These are phyloP conservation scores for Palythoa grandiflora DNA, from an alignment of 92 coral and sea anemone species.

Conservation along the genomic window DNA sequence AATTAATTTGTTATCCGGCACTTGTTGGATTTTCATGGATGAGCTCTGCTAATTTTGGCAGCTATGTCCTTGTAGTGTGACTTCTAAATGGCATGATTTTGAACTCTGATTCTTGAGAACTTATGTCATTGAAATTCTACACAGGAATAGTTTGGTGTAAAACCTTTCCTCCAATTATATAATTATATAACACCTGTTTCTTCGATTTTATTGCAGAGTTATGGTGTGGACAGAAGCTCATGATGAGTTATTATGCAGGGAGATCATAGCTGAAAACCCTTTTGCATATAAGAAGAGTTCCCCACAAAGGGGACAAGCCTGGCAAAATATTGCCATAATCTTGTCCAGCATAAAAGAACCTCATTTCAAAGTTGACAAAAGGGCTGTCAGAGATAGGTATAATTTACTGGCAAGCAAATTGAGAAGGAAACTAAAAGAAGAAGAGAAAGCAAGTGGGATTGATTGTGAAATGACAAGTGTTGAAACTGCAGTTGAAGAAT, in stretches of 20 bases:
- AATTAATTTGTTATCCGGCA: too few relatives aligned
- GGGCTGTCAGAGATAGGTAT: slow-evolving; percentile 52
- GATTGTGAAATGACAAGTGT: slow-evolving; percentile 47
- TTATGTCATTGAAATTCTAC: slow-evolving; percentile 6
- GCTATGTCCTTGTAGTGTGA: slow-evolving; percentile 23
- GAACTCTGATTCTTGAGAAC: slow-evolving; percentile 5
- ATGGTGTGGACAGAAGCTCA: slow-evolving; percentile 14
- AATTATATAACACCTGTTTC: background rate
- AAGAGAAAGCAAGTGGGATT: slow-evolving; percentile 53
- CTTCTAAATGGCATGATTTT: slow-evolving; percentile 6
- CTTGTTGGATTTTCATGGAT: slow-evolving; percentile 2
- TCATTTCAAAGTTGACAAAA: slow-evolving; percentile 51
- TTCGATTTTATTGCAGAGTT: slow-evolving; percentile 3
- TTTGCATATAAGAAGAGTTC: slow-evolving; percentile 10
- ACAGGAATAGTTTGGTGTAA: slow-evolving; percentile 7
- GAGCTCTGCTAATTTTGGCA: slow-evolving; percentile 5
- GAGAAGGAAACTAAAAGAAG: slow-evolving; percentile 46
- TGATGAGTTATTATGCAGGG: slow-evolving; percentile 13
- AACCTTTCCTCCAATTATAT: background rate
- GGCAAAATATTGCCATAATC: slow-evolving; percentile 21
- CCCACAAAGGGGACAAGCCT: background rate
- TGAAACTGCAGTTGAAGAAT: slow-evolving; percentile 48
- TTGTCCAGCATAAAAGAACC: slow-evolving; percentile 19
- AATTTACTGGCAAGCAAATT: slow-evolving; percentile 35
- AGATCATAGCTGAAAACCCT: background rate